A percentile compares a stretch with the other conserved stretches of the same genome.
Evolutionary conservation across 2,113 vertebrate genomes (phyloP).

Genomic region (Synchiropus splendidus): DNA sequence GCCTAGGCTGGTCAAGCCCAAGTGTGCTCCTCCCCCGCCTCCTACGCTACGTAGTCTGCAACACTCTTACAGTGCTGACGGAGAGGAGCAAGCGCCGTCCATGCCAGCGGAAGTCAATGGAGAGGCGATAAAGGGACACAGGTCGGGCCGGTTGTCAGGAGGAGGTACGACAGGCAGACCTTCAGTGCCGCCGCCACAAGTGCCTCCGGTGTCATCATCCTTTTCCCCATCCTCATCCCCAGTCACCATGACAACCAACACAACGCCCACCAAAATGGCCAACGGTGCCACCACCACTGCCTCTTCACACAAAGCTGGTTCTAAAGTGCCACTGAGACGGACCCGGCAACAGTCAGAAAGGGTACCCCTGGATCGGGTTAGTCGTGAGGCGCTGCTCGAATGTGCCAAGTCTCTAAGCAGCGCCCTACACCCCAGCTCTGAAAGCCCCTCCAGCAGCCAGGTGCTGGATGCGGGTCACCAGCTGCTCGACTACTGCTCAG

Average conservation of each 20-base stretch:
- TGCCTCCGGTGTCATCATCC: constrained; percentile 71
- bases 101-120: constrained; percentile 65
- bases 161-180: constrained; percentile 74
- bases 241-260: constrained; percentile 36
- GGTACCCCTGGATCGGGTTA: constrained; percentile 80
- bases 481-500: constrained; percentile 94
- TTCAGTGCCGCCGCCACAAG: constrained; percentile 82
- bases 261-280: constrained; percentile 78
- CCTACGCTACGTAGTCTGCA: constrained; percentile 78
- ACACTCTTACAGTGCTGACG: constrained; percentile 59
- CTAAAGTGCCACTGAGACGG: constrained; percentile 82
- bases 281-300: constrained; percentile 66
- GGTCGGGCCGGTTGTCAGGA: constrained; percentile 58
- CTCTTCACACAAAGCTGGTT: constrained; percentile 48
- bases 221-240: constrained; percentile 45
- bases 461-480: constrained; percentile 93
- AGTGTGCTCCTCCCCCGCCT: constrained; percentile 91
- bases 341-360: constrained; percentile 80
- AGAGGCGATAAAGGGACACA: constrained; percentile 68
- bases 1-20: constrained; percentile 90
- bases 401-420: constrained; percentile 83
- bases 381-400: constrained; percentile 87
- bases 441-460: constrained; percentile 84
- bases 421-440: constrained; percentile 69
- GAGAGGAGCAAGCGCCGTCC: constrained; percentile 66